Evolutionary conservation across 2,797 vertebrate genomes (phyloP), one percentile per base, ranked within the genome.

Genomic region (Valencia hispanica): DNA sequence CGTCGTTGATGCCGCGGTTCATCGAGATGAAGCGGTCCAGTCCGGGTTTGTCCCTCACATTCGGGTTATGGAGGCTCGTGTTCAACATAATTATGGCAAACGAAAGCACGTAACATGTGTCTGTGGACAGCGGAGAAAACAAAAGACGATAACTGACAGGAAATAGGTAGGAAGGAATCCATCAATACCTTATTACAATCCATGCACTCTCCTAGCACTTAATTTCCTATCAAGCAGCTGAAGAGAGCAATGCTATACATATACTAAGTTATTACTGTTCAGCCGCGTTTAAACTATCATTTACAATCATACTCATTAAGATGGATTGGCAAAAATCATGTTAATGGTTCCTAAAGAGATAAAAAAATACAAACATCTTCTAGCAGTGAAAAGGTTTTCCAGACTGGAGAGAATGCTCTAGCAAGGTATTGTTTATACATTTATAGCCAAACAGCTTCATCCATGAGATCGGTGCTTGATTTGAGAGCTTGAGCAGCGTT

Each of bases 21-120:
- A 99, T 99, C 55, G 96, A 96, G 8, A 99, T 96, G 93, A 99
- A 99, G 34, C 97, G 94, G 85, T 99, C 98, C 32, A 97, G 91
- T 0, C 96, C 96, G 32, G 98, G 97, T 83, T 99, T 99, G 89
- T 99, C 98, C 74, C 97, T 96, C 89, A 99, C 98, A 0, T 99
- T 99, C 78, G 98, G 98, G 92, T 99, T 99, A 90, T 99, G 98
- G 83, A 99, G 96, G 90, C 98, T 99, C 53, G 98, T 99, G 93
- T 99, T 99, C 89, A 99, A 84, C 98, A 99, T 99, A 85, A 99
- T 99, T 93, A 99, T 98, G 65, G 98, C 96, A 2, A 99, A 99
- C 0, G 98, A 99, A 69, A 99, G 96, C 79, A 99, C 98, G 0
- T 99, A 99, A 83, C 98, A 99, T 0, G 98, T 99, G 90, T 99